These are phyloP conservation scores for Equus quagga DNA, from an alignment of 2,113 vertebrate genomes.

Conservation along the genomic window DNA sequence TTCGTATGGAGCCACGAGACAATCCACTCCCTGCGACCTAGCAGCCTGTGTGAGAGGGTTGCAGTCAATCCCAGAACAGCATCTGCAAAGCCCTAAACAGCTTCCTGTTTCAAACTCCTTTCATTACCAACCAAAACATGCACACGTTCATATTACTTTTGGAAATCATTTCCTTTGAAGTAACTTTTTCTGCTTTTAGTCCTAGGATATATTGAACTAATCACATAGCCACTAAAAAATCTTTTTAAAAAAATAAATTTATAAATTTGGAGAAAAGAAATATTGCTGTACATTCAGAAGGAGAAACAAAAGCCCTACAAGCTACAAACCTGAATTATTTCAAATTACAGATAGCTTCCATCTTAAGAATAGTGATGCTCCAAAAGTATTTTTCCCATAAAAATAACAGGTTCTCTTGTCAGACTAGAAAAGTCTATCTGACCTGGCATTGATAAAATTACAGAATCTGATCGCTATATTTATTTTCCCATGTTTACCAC, in stretches of 20 bases:
- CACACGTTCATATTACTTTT: neutral
- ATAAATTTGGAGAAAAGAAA: slow-evolving; percentile 32
- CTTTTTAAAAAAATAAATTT: neutral
- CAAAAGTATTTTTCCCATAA: neutral
- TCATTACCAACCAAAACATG: neutral
- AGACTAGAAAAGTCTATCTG: neutral
- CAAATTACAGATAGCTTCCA: neutral
- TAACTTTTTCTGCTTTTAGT: neutral
- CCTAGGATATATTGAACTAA: neutral
- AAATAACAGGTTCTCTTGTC: neutral
- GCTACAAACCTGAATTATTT: neutral
- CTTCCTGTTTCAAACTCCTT: neutral
- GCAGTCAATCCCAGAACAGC: accelerated
- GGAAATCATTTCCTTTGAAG: neutral
- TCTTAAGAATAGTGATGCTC: neutral
- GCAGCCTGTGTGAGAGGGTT: slow-evolving; percentile 89
- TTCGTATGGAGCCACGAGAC: slow-evolving; percentile 98
- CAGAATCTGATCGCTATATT: neutral
- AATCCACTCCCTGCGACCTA: slow-evolving; percentile 92
- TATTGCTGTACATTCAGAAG: neutral
- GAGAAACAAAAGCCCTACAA: neutral
- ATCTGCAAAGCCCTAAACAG: neutral
- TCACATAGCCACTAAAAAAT: neutral
- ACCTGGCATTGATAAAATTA: neutral
- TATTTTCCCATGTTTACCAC: neutral